Conservation (phyloP, 2,113 vertebrate species). For the Polypterus bichir region DNA sequence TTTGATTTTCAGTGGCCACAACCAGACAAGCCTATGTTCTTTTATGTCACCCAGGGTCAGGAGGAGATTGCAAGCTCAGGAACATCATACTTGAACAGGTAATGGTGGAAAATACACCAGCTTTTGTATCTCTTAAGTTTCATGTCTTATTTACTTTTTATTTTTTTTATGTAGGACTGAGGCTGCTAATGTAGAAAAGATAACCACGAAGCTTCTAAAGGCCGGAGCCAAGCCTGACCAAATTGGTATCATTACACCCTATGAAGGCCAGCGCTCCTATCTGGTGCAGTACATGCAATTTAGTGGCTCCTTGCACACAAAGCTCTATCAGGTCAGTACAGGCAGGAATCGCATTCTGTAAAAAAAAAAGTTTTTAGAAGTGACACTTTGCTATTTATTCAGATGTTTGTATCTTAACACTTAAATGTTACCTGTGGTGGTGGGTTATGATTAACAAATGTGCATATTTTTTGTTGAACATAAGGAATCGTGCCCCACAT, state of each 20-base stretch:
- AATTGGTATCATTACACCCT: conserved; percentile 95
- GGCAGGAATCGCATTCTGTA: too few relatives aligned
- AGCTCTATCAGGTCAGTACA: conserved; percentile 81
- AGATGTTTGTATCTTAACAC: too few relatives aligned
- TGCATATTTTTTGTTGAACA: too few relatives aligned
- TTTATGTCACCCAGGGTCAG: conserved; percentile 95
- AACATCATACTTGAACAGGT: conserved; percentile 96
- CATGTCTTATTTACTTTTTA: neutral
- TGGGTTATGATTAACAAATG: too few relatives aligned
- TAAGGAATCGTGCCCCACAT: too few relatives aligned
- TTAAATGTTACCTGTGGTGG: too few relatives aligned
- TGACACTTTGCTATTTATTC: too few relatives aligned
- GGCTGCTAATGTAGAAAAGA: conserved; percentile 94
- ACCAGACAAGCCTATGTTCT: conserved; percentile 97
- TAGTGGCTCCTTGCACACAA: conserved; percentile 95
- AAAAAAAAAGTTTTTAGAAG: too few relatives aligned
- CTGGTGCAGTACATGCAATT: conserved; percentile 99
- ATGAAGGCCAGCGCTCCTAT: conserved; percentile 92
- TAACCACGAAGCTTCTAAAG: conserved; percentile 89
- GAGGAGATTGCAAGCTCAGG: conserved; percentile 97
- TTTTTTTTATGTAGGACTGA: conserved; percentile 63
- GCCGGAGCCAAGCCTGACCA: conserved; percentile 93
- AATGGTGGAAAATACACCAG: conserved; percentile 7
- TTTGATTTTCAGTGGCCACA: conserved; percentile 99
- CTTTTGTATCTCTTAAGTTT: neutral